Conservation (phyloP, 2,888 invertebrate species). For the Drosophila lacicola region DNA sequence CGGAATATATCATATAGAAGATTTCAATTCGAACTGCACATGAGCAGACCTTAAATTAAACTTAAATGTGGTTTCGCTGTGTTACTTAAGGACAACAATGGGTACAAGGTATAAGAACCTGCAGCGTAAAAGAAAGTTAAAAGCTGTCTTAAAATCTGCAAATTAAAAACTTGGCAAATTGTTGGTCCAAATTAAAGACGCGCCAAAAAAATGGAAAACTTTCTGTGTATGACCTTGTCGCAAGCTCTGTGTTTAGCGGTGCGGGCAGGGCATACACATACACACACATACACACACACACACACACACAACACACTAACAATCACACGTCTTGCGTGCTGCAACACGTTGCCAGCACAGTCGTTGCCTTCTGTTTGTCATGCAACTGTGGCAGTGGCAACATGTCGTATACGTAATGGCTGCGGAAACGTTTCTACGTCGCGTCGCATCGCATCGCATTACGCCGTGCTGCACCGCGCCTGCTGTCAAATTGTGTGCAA, state of each 20-base stretch:
- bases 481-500: slow-evolving; percentile 72
- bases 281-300: slow-evolving; percentile 4
- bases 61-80: neutral
- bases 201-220: slow-evolving; percentile 25
- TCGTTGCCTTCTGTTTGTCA: slow-evolving; percentile 42
- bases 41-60: neutral
- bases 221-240: slow-evolving; percentile 49
- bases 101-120: neutral
- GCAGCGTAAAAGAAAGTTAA: slow-evolving; percentile 1
- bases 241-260: slow-evolving; percentile 29
- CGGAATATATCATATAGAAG: no score
- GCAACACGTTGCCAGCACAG: slow-evolving; percentile 66
- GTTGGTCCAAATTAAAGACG: slow-evolving; percentile 67
- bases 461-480: slow-evolving; percentile 48
- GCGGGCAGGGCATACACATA: neutral
- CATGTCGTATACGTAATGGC: slow-evolving; percentile 73
- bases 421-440: slow-evolving; percentile 48
- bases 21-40: neutral
- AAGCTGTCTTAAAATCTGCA: slow-evolving; percentile 19
- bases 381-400: slow-evolving; percentile 37
- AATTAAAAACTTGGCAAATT: slow-evolving; percentile 58
- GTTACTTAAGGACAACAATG: neutral
- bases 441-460: slow-evolving; percentile 25
- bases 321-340: slow-evolving; percentile 29
- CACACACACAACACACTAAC: slow-evolving; percentile 1